phyloP scores from a whole-genome alignment of 2,888 invertebrate genomes.

The Trichopria drosophilae region DNA sequence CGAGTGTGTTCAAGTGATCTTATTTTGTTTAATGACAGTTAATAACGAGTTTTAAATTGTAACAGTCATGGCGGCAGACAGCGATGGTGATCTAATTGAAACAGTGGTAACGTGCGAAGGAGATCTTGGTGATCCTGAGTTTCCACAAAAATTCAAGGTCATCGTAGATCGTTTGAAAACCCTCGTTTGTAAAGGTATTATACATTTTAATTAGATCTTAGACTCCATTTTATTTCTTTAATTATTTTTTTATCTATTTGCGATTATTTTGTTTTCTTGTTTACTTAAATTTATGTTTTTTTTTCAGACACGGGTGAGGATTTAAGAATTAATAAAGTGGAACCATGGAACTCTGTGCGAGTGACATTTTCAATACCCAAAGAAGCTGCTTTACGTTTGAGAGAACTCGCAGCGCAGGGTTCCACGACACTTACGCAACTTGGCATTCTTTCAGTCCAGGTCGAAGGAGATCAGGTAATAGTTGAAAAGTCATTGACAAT shows the following conservation, averaged over 20 bases:
- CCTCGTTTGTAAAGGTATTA: slow-evolving; percentile 73
- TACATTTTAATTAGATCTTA: slow-evolving; percentile 11
- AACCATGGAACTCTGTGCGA: slow-evolving; percentile 98
- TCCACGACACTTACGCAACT: slow-evolving; percentile 85
- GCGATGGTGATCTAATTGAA: slow-evolving; percentile 74
- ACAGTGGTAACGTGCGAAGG: slow-evolving; percentile 91
- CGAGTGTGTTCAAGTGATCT: slow-evolving; percentile 59
- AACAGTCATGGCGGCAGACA: slow-evolving; percentile 79
- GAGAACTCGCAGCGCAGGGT: slow-evolving; percentile 89
- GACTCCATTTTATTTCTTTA: slow-evolving; percentile 55
- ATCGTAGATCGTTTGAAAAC: slow-evolving; percentile 78
- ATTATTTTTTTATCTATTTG: slow-evolving; percentile 4
- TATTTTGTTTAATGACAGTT: slow-evolving; percentile 40
- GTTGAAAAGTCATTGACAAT: slow-evolving; percentile 45
- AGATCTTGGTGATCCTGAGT: slow-evolving; percentile 84
- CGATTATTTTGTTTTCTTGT: background rate
- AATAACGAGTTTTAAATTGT: slow-evolving; percentile 30
- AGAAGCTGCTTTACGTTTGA: slow-evolving; percentile 89
- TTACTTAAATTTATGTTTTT: slow-evolving; percentile 7
- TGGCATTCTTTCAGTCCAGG: slow-evolving; percentile 93
- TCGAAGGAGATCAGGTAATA: slow-evolving; percentile 82
- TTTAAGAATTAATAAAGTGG: slow-evolving; percentile 76
- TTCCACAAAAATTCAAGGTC: slow-evolving; percentile 77
- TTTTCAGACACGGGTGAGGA: slow-evolving; percentile 59
- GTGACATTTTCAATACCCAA: slow-evolving; percentile 96